phyloP scores from a whole-genome alignment of 1,140 invertebrate genomes.

The Nixonia krombeini region DNA sequence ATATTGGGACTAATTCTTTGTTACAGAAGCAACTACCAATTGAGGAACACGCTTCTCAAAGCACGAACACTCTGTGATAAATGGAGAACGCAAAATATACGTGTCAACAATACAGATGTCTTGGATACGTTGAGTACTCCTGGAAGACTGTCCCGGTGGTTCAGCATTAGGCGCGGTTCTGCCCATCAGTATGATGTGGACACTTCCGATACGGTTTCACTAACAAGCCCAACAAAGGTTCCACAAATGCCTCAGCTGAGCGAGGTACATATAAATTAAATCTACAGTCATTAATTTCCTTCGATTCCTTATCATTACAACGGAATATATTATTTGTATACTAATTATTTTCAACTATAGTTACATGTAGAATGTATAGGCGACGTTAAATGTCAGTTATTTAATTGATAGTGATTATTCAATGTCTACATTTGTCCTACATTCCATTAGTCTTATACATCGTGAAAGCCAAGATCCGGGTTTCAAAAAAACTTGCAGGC shows the following conservation, averaged over 20 bases:
- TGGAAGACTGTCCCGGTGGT: conserved; percentile 84
- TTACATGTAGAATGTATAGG: too few relatives aligned
- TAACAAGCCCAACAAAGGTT: conserved; percentile 63
- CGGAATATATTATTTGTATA: too few relatives aligned
- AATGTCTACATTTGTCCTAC: too few relatives aligned
- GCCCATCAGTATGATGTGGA: conserved; percentile 84
- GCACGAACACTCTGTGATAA: conserved; percentile 80
- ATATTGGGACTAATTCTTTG: too few relatives aligned
- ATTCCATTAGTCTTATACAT: neutral
- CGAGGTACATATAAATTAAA: conserved; percentile 73
- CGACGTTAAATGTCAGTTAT: too few relatives aligned
- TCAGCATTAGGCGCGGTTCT: conserved; percentile 85
- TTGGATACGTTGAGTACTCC: conserved; percentile 75
- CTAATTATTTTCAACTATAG: too few relatives aligned
- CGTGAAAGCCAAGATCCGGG: neutral
- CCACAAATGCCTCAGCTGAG: conserved; percentile 82
- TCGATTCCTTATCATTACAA: too few relatives aligned
- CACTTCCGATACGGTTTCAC: conserved; percentile 62
- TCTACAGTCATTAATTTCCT: too few relatives aligned
- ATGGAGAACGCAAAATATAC: conserved; percentile 74
- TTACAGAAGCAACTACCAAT: conserved; percentile 77
- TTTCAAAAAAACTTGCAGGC: conserved; percentile 2
- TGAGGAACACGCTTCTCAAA: conserved; percentile 79
- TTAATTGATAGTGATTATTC: too few relatives aligned
- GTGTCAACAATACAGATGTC: conserved; percentile 60